Evolutionary conservation across 1,140 invertebrate genomes (phyloP).

Genomic region (Pygmarrhopalites habei): DNA sequence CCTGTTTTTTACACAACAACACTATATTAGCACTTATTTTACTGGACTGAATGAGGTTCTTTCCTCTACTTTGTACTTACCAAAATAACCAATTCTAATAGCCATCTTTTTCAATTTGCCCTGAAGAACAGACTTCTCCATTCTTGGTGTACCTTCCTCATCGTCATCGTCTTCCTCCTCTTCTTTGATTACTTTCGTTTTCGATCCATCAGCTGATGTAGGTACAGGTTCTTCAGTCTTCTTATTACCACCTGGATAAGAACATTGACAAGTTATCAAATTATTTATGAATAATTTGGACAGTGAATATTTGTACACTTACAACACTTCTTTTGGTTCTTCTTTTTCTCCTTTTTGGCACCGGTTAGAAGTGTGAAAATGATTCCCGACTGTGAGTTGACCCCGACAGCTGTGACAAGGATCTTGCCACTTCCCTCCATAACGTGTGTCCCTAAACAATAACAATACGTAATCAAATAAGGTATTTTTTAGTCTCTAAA

Average conservation of each 20-base stretch:
- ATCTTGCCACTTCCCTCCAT: slow-evolving; percentile 63
- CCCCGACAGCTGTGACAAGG: slow-evolving; percentile 58
- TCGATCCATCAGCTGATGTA: not conserved
- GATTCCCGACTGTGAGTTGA: slow-evolving; percentile 61
- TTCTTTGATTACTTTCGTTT: not conserved
- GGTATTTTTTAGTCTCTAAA: not conserved
- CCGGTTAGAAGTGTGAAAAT: slow-evolving; percentile 58
- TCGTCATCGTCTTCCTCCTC: slow-evolving; percentile 41
- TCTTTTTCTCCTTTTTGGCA: slow-evolving; percentile 41
- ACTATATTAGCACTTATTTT: no score
- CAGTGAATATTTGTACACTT: not conserved
- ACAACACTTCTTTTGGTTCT: not conserved
- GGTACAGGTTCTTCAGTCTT: not conserved
- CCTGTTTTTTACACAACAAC: no score
- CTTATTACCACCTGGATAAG: no score
- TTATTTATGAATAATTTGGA: no score
- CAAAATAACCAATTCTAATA: slow-evolving; percentile 32
- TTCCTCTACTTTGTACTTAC: not conserved
- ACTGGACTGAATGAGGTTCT: no score
- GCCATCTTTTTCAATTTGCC: slow-evolving; percentile 57
- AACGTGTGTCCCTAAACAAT: slow-evolving; percentile 58
- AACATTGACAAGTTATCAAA: no score
- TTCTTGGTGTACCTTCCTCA: slow-evolving; percentile 39
- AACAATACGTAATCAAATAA: no score
- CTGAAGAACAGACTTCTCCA: slow-evolving; percentile 59